Percentiles rank a stretch among this genome's conserved stretches.
These are phyloP conservation scores for Pollachius pollachius DNA, from an alignment of 2,113 vertebrate genomes.

Conservation along the genomic window DNA sequence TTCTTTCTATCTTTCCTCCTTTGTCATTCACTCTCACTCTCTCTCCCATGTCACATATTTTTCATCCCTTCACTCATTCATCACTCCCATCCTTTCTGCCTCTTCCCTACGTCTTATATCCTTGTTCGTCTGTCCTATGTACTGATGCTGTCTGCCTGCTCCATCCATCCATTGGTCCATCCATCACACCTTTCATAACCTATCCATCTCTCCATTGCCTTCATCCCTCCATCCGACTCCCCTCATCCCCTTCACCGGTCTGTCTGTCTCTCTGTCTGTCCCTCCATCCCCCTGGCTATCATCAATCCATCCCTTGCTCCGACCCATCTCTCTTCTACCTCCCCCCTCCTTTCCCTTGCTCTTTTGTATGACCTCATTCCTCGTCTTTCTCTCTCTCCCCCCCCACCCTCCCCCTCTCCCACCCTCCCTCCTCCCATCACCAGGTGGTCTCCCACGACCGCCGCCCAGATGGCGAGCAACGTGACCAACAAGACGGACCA, in stretches of 20 bases:
- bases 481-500: constrained; percentile 92
- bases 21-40: neutral
- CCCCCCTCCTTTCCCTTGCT: neutral
- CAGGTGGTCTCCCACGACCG: constrained; percentile 49
- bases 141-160: too few relatives aligned
- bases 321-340: neutral
- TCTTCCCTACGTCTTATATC: too few relatives aligned
- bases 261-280: neutral
- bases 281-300: neutral
- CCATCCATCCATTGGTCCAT: too few relatives aligned
- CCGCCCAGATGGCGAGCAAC: constrained; percentile 83
- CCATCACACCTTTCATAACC: too few relatives aligned
- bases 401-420: neutral
- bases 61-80: too few relatives aligned
- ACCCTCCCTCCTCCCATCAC: too few relatives aligned
- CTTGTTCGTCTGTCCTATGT: too few relatives aligned
- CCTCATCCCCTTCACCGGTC: neutral
- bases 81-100: too few relatives aligned
- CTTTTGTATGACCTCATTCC: neutral
- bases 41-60: neutral
- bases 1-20: neutral
- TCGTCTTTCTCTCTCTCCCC: neutral
- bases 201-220: too few relatives aligned
- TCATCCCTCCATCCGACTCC: neutral
- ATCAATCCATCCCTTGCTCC: neutral